Evolutionary conservation across 2,888 invertebrate genomes (phyloP), one percentile per base, ranked within the genome.

Genomic region (Athalia cordata): DNA sequence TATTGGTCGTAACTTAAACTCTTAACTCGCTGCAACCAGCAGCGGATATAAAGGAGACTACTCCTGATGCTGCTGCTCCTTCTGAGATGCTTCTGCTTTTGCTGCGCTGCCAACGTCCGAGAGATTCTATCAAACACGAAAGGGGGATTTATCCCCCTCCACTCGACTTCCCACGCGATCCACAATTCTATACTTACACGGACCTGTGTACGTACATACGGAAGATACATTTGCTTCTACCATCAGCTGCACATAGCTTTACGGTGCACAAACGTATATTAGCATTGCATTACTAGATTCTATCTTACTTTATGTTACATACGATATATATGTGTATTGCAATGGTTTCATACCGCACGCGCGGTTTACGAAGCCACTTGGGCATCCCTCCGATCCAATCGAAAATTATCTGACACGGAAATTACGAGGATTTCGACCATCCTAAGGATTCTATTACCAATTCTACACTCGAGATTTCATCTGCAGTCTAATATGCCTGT

Each of bases 291-390:
- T 59, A 72, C 57, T 45, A 57, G 72, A 72, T 72, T 45, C 57
- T 72, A 72, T 72, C 72, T 72, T 47, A 29, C 29, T 29, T 29
- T 29, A 29, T 29, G 29, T 29, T 29, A 29, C 29, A 29, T 29
- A 29, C 29, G 29, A 29, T 29, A 29, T 29, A 29, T 29, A 29
- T 13, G 45, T 45, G 43, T 72, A 57, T 72, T 72, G n/a, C n/a
- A n/a, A n/a, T n/a, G 72, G 72, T 72, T 72, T 72, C 72, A 72
- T 72, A 59, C n/a, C 57, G 57, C 72, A 29, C 72, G 47, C 72
- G 72, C n/a, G n/a, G n/a, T 29, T 29, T 29, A 29, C 29, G 29
- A 29, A 29, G 29, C 29, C 57, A 45, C 49, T 49, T 5, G 43
- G 5, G 59, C 72, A 72, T 57, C 72, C 72, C 59, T 6, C n/a